phyloP scores from a whole-genome alignment of 2,888 invertebrate species.

The Cheilosia soror region DNA sequence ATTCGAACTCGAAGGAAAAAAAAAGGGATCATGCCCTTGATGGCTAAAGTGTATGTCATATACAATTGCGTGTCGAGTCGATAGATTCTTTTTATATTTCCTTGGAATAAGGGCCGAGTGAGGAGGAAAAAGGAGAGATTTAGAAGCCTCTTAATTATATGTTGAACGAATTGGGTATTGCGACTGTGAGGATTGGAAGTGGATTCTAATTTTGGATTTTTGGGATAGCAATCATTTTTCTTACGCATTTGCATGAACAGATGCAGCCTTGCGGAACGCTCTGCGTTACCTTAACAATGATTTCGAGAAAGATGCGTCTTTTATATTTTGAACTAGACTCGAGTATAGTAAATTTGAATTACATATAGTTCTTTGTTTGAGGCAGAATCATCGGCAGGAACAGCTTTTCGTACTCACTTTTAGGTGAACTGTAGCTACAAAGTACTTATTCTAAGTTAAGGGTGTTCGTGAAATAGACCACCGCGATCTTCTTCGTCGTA shows the following conservation, averaged over 20 bases:
- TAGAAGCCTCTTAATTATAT: constrained; percentile 27
- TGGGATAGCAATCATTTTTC: not conserved
- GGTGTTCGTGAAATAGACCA: too few relatives aligned
- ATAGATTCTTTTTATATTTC: constrained; percentile 41
- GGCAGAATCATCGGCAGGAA: too few relatives aligned
- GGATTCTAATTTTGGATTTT: not conserved
- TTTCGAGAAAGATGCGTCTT: too few relatives aligned
- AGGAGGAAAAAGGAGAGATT: constrained; percentile 1
- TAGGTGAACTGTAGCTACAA: too few relatives aligned
- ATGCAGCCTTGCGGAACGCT: not conserved
- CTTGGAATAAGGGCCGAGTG: not conserved
- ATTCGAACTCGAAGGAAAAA: constrained; percentile 21
- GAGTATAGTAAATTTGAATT: too few relatives aligned
- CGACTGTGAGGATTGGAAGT: not conserved
- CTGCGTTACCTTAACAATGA: too few relatives aligned
- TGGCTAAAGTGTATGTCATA: constrained; percentile 28
- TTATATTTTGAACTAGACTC: too few relatives aligned
- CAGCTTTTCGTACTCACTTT: too few relatives aligned
- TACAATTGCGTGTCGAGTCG: constrained; percentile 38
- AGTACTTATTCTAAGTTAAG: too few relatives aligned
- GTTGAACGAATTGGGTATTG: constrained; percentile 12
- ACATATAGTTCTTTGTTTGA: too few relatives aligned
- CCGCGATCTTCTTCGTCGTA: too few relatives aligned
- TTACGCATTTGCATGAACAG: not conserved
- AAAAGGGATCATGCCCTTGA: constrained; percentile 28